Evolutionary conservation across 2,888 invertebrate species (phyloP).

Genomic region (Criorhina ranunculi): DNA sequence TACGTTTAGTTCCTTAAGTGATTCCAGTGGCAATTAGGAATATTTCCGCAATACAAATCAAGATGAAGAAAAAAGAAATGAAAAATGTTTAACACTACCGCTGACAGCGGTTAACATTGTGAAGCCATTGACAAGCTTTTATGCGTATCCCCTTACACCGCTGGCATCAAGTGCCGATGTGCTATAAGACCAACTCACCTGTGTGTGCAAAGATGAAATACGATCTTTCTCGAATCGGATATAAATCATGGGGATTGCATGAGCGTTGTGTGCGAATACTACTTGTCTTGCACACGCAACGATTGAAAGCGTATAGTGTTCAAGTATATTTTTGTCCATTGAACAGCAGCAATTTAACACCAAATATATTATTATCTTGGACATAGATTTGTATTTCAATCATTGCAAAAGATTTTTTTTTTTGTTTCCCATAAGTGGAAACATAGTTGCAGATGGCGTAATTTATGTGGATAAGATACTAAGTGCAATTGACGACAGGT

Average conservation of each 20-base stretch:
- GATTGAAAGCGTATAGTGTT: conserved; percentile 6
- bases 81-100: neutral
- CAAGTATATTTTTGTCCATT: neutral
- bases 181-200: neutral
- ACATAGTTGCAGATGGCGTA: conserved; percentile 2
- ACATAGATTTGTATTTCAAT: conserved; percentile 2
- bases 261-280: neutral
- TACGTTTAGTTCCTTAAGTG: conserved; percentile 30
- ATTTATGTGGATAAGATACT: conserved; percentile 11
- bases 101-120: conserved; percentile 1
- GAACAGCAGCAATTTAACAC: conserved; percentile 36
- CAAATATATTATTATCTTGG: conserved; percentile 39
- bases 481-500: conserved; percentile 2
- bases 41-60: conserved; percentile 27
- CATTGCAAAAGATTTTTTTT: neutral
- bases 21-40: conserved; percentile 7
- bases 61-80: neutral
- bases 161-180: no score
- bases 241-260: conserved; percentile 23
- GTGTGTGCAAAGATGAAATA: conserved; percentile 6
- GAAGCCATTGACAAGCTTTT: neutral
- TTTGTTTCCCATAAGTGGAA: neutral
- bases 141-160: neutral
- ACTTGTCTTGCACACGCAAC: conserved; percentile 18
- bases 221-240: conserved; percentile 9